Conservation (phyloP, 2,888 invertebrate species). For the Drosophila neonasuta region DNA sequence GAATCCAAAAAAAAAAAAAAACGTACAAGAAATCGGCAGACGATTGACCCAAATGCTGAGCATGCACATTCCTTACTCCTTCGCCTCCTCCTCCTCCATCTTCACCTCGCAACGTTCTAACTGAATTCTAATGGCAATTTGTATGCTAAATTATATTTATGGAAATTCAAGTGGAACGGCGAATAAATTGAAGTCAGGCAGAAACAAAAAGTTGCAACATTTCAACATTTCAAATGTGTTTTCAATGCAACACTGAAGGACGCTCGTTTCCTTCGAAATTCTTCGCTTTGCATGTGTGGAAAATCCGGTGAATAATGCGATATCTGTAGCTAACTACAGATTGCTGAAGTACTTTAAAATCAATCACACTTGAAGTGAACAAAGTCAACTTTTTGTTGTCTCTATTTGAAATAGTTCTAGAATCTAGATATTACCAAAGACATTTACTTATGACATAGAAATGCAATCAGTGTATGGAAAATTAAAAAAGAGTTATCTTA, state of each 20-base stretch:
- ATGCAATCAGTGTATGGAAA: neutral
- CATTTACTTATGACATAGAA: neutral
- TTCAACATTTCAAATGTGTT: conserved; percentile 30
- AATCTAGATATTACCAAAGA: neutral
- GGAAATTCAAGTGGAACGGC: conserved; percentile 64
- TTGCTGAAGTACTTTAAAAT: neutral
- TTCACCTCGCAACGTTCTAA: neutral
- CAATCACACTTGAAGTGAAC: neutral
- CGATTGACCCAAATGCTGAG: conserved; percentile 67
- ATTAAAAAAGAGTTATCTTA: conserved; percentile 1
- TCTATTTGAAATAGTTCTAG: neutral
- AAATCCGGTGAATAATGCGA: neutral
- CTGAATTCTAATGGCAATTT: conserved; percentile 62
- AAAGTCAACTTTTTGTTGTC: neutral
- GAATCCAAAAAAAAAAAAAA: neutral
- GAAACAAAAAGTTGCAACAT: conserved; percentile 34
- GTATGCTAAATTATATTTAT: conserved; percentile 68
- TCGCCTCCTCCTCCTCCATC: neutral
- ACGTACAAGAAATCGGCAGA: conserved; percentile 51
- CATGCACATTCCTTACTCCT: conserved; percentile 10
- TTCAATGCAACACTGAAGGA: conserved; percentile 25
- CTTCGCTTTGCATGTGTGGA: neutral
- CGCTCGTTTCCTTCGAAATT: conserved; percentile 5
- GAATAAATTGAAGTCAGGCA: conserved; percentile 62
- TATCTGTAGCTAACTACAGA: neutral